Base-by-base conservation (phyloP, 2,797 vertebrate genomes). In the Harpagifer antarcticus region DNA sequence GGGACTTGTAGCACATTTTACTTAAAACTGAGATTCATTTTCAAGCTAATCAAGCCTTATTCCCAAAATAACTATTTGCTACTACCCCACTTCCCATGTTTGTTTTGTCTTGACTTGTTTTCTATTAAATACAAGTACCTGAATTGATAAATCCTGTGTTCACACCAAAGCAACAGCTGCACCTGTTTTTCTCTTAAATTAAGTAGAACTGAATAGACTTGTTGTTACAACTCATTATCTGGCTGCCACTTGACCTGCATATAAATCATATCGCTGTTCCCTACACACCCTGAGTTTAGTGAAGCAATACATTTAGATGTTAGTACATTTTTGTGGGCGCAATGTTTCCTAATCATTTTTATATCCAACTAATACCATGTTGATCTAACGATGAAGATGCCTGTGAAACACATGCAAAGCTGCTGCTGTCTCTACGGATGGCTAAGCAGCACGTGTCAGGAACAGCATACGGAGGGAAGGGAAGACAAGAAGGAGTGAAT, bases 241-340 rank as follows among this genome's bases (percentile, higher is more conserved):
- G 69, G 66, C 70, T 75, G 62, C 74, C 68, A 44, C 42, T 72
- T 66, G 63, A 81, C 47, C 42, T 65, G 56, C 74, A 64, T 58
- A 60, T 79, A 63, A 88, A 87, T 82, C 74, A 77, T 71, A 74
- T 63, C 53, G 53, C 74, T 72, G 66, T 74, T 72, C 16, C n/a
- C 68, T 67, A 13, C 40, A 68, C 63, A 23, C 2, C 3, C 19
- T 70, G 6, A 14, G 37, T 37, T 9, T 37, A 2, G 33, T 19
- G 20, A 48, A 59, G 10, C 23, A n/a, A 40, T 37, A 16, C 62
- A 81, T 86, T 78, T 49, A 68, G 11, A 73, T 40, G 9, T 66
- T 31, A 16, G 11, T 15, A 7, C 2, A 59, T 65, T 52, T 64
- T 33, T 37, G 33, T 33, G 16, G 71, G 62, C 37, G 33, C 45